Percentiles rank a stretch among this genome's conserved stretches.
phyloP scores from a whole-genome alignment of 2,113 vertebrate species.

The Geococcyx californianus region DNA sequence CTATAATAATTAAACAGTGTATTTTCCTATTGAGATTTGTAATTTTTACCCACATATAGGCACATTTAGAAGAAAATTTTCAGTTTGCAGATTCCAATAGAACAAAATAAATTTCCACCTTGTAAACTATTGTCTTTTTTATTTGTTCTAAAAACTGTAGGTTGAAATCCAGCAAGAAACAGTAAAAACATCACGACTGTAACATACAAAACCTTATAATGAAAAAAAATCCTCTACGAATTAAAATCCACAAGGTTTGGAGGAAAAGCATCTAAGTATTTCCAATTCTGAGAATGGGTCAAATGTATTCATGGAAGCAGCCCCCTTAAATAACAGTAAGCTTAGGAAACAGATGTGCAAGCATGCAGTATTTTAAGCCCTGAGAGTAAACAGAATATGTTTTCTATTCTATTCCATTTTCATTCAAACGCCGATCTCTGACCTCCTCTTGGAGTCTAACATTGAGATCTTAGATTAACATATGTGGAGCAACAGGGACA shows the following conservation, averaged over 20 bases:
- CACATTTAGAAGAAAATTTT: not conserved
- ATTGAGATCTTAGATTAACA: not conserved
- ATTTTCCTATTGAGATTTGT: not conserved
- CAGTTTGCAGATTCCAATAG: not conserved
- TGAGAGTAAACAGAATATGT: not conserved
- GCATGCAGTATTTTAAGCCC: not conserved
- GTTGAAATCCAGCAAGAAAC: not conserved
- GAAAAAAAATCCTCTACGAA: not conserved
- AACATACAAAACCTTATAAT: not conserved
- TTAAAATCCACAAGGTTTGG: not conserved
- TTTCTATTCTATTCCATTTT: no score
- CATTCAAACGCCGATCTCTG: not conserved
- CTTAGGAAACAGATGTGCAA: not conserved
- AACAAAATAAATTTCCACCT: not conserved
- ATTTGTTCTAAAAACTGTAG: constrained; percentile 27
- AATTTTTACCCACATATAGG: not conserved
- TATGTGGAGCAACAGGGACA: constrained; percentile 59
- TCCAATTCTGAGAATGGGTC: not conserved
- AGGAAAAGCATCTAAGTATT: not conserved
- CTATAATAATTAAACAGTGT: not conserved
- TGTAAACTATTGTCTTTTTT: constrained; percentile 5
- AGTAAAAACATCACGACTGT: not conserved
- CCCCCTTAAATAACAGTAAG: constrained; percentile 51
- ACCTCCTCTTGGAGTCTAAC: not conserved
- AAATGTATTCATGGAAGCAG: not conserved